Evolutionary conservation across 2,113 vertebrate genomes (phyloP), one percentile per base, ranked within the genome.

Genomic region (Grus americana): DNA sequence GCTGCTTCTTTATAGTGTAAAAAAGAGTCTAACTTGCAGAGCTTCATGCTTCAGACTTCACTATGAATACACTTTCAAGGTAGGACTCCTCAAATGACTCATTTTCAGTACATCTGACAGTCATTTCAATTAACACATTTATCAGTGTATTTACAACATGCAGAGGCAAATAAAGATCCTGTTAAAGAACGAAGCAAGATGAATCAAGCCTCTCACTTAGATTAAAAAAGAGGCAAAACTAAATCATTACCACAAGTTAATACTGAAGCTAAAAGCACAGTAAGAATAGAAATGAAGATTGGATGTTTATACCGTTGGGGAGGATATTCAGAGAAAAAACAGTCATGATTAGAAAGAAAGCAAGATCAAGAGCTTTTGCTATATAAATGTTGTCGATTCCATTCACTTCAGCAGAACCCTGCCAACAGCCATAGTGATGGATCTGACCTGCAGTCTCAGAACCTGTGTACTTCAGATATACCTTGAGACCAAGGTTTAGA

Each of bases 91-190:
- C 87, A 79, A 93, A 95, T 88, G 40, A 82, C n/a, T 92, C 17
- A 85, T 88, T 95, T 97, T 93, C 91, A 75, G 55, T 82, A 47
- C 49, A 82, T 81, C 81, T 97, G 86, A 95, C 91, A 96, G 66
- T 92, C 80, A 74, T 94, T 96, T 95, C 94, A 95, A 95, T 95
- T 96, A 97, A 88, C 95, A 95, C 94, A 82, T 92, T 96, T 92
- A 82, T 95, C 86, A 92, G 74, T 12, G 2, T 92, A 95, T 93
- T 95, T 96, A 90, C 94, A 92, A 52, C 70, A 86, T 79, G 62
- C 74, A 92, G 86, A 4, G 36, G 78, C 89, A 95, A 94, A 94
- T 90, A 96, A 96, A 87, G 87, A 95, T 86, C 62, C 46, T 87
- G 40, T 49, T 74, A 89, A 92, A 85, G 80, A 79, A 79, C 0